A percentile compares a stretch with the other conserved stretches of the same genome.
Evolutionary conservation across 1,140 invertebrate genomes (phyloP).

Genomic region (Papilio xuthus): DNA sequence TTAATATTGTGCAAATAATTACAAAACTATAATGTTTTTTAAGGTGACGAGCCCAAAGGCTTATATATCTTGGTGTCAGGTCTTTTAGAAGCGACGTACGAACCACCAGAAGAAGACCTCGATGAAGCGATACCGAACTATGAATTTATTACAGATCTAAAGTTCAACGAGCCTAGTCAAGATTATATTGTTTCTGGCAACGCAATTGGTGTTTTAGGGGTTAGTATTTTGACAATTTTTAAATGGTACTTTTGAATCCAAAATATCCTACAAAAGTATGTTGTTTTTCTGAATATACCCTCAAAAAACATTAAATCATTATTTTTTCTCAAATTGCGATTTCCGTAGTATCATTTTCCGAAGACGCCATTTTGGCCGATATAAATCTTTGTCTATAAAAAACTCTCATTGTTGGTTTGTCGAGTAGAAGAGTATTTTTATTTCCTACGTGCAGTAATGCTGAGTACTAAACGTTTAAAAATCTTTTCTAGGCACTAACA

Average conservation of each 20-base stretch:
- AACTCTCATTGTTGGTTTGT: not conserved
- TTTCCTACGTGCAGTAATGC: not conserved
- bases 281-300: too few species aligned
- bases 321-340: not conserved
- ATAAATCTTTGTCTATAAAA: not conserved
- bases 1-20: not conserved
- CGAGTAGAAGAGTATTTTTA: not conserved
- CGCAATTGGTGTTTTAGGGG: slow-evolving; percentile 72
- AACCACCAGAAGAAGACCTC: slow-evolving; percentile 62
- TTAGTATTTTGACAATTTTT: slow-evolving; percentile 41
- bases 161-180: slow-evolving; percentile 67
- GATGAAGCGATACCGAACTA: slow-evolving; percentile 74
- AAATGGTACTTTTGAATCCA: not conserved
- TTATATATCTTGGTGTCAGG: slow-evolving; percentile 72
- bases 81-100: slow-evolving; percentile 66
- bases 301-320: too few species aligned
- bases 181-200: slow-evolving; percentile 76
- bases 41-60: slow-evolving; percentile 74
- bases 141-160: slow-evolving; percentile 71
- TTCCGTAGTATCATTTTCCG: not conserved
- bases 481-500: slow-evolving; percentile 58
- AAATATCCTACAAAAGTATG: not conserved
- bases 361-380: not conserved
- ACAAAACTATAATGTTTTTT: not conserved
- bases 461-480: not conserved